Evolutionary conservation across 2,113 vertebrate genomes (phyloP).

Genomic region (Ameiurus melas): DNA sequence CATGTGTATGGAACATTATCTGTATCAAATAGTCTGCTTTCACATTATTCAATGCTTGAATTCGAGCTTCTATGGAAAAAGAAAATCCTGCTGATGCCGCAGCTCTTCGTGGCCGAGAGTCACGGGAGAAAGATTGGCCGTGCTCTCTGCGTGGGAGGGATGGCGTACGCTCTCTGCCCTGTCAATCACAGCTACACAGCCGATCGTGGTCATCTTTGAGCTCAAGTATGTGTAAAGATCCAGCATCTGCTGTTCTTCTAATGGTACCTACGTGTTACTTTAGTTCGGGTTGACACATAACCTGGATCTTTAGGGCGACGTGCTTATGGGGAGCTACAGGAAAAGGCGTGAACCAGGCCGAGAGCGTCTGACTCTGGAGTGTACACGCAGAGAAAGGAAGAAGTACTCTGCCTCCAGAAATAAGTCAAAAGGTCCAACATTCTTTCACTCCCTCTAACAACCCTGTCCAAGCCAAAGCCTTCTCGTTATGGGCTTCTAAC

Average conservation of each 20-base stretch:
- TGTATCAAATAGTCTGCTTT: background rate
- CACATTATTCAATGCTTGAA: background rate
- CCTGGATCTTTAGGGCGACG: background rate
- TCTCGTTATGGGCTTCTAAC: background rate
- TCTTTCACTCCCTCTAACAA: background rate
- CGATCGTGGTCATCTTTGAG: background rate
- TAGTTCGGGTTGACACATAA: background rate
- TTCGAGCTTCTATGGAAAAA: background rate
- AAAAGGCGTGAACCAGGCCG: constrained; percentile 14
- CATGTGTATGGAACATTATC: too few species aligned
- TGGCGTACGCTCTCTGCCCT: background rate
- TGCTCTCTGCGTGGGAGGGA: background rate
- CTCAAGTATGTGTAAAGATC: background rate
- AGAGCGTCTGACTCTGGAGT: constrained; percentile 2
- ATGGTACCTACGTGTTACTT: too few species aligned
- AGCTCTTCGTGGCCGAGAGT: background rate
- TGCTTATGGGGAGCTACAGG: background rate
- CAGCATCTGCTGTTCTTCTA: background rate
- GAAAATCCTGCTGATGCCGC: background rate
- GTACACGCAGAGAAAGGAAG: constrained; percentile 26
- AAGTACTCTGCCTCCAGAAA: constrained; percentile 10
- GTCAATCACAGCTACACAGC: background rate
- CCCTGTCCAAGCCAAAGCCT: background rate
- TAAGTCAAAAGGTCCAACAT: constrained; percentile 17
- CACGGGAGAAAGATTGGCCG: background rate